These are phyloP conservation scores for Trinorchestia longiramus DNA, from an alignment of 1,140 invertebrate genomes.

Conservation along the genomic window DNA sequence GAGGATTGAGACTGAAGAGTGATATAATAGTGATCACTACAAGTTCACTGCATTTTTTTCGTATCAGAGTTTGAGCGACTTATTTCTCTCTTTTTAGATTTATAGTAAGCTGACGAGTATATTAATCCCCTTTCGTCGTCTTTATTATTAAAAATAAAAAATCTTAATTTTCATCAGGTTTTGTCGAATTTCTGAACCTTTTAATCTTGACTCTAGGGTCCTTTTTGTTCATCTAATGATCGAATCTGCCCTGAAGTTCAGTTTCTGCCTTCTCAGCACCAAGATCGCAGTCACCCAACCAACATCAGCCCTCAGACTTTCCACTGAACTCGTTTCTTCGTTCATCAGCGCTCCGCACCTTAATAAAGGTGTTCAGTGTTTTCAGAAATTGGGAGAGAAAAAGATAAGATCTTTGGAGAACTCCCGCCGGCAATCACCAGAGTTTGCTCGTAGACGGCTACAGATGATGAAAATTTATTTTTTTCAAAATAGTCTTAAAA, in stretches of 20 bases:
- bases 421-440: not conserved
- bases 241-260: not conserved
- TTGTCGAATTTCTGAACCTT: not conserved
- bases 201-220: not conserved
- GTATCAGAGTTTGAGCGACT: not conserved
- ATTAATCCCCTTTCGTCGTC: not conserved
- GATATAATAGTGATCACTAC: too few relatives aligned
- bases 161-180: not conserved
- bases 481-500: not conserved
- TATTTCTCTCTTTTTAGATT: not conserved
- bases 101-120: not conserved
- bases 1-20: too few relatives aligned
- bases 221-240: not conserved
- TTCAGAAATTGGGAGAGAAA: not conserved
- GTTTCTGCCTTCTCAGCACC: not conserved
- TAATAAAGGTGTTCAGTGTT: constrained; percentile 1
- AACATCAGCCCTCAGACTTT: not conserved
- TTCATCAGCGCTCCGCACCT: not conserved
- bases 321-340: not conserved
- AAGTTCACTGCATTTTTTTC: too few relatives aligned
- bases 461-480: not conserved
- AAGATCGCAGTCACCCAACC: not conserved
- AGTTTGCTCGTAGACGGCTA: not conserved
- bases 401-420: not conserved
- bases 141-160: not conserved